Evolutionary conservation across 1,140 invertebrate genomes (phyloP).

Genomic region (Drosophila bocqueti): DNA sequence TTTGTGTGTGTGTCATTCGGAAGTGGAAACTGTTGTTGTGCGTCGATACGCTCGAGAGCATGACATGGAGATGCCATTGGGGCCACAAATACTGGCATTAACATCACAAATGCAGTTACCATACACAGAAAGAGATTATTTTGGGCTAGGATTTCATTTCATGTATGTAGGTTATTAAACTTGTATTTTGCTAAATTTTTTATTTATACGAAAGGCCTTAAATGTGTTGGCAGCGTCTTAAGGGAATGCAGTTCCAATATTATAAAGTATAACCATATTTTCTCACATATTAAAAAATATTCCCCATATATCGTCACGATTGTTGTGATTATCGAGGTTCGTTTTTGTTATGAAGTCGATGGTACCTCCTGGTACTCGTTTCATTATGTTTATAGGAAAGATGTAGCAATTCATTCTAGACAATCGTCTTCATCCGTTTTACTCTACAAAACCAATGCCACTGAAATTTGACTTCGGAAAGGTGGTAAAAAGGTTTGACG

Average conservation of each 20-base stretch:
- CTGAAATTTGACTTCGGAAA: too few relatives aligned
- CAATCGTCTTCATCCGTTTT: too few relatives aligned
- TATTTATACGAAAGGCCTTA: neutral
- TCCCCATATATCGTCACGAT: too few relatives aligned
- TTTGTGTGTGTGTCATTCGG: constrained; percentile 59
- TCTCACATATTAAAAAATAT: too few relatives aligned
- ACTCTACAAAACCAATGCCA: too few relatives aligned
- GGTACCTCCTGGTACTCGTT: neutral
- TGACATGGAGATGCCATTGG: constrained; percentile 38
- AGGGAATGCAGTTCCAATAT: neutral
- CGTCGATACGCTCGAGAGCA: constrained; percentile 70
- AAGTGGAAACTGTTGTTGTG: constrained; percentile 74
- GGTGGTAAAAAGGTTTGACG: neutral
- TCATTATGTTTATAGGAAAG: neutral
- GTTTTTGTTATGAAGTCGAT: neutral
- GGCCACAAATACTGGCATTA: constrained; percentile 3
- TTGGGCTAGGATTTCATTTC: neutral
- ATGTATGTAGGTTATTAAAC: neutral
- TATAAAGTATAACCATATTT: neutral
- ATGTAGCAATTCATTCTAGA: neutral
- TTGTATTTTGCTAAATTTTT: neutral
- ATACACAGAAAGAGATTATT: constrained; percentile 3
- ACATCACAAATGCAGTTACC: constrained; percentile 4
- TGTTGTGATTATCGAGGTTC: neutral
- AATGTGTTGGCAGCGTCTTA: neutral